These are phyloP conservation scores for Dasyprocta punctata DNA, from an alignment of 2,113 vertebrate genomes.

Conservation along the genomic window DNA sequence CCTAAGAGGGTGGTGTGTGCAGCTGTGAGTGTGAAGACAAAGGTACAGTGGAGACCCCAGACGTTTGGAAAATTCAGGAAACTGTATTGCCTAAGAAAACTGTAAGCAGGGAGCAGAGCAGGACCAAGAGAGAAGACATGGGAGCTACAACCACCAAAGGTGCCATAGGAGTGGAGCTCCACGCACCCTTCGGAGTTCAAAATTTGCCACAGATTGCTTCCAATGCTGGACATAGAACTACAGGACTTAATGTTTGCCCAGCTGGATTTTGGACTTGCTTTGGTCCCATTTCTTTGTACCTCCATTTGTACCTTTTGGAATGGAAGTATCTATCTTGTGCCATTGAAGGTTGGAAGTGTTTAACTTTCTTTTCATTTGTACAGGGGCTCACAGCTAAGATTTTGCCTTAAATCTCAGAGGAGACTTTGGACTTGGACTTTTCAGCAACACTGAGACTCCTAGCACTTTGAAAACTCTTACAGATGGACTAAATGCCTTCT, in stretches of 20 bases:
- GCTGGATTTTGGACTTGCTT: background rate
- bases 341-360: background rate
- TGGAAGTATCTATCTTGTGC: background rate
- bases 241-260: background rate
- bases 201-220: background rate
- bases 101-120: background rate
- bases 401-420: background rate
- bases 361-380: background rate
- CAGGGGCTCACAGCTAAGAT: background rate
- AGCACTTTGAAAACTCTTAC: background rate
- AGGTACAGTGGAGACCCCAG: background rate
- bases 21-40: background rate
- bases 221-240: background rate
- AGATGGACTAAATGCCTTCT: background rate
- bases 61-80: background rate
- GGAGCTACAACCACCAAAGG: background rate
- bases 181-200: background rate
- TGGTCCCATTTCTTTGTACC: background rate
- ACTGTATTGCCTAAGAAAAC: background rate
- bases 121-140: background rate
- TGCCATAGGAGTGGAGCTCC: background rate
- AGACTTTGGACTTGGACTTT: background rate
- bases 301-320: background rate
- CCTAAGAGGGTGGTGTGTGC: background rate
- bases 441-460: background rate